A percentile compares a stretch with the other conserved stretches of the same genome.
Conservation (phyloP, 2,888 invertebrate species). For the Lycaena phlaeas region DNA sequence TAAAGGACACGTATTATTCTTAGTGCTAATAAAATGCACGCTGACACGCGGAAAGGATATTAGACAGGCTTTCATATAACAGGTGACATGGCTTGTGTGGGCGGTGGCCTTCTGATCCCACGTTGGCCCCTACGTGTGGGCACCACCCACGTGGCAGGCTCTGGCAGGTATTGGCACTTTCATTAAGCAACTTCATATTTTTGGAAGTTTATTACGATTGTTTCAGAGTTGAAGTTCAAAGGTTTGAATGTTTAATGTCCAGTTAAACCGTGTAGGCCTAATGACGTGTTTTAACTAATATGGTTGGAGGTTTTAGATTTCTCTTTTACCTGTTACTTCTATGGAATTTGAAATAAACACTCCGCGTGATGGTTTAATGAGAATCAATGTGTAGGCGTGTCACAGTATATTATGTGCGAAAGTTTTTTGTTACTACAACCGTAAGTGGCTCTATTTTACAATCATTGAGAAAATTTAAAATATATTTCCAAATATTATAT, state of each 20-base stretch:
- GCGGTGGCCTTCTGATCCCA: slow-evolving; percentile 4
- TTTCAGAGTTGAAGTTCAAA: not conserved
- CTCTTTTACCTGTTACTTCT: too few relatives aligned
- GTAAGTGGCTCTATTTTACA: too few relatives aligned
- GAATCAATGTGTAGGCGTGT: too few relatives aligned
- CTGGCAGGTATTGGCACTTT: too few relatives aligned
- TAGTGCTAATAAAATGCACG: not conserved
- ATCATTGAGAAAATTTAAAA: too few relatives aligned
- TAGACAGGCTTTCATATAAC: not conserved
- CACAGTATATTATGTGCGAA: too few relatives aligned
- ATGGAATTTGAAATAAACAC: too few relatives aligned
- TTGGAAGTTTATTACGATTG: not conserved
- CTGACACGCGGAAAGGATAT: slow-evolving; percentile 1
- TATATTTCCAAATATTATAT: too few relatives aligned
- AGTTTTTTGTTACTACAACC: too few relatives aligned
- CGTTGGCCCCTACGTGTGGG: not conserved
- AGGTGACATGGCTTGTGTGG: slow-evolving; percentile 3
- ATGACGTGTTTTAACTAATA: too few relatives aligned
- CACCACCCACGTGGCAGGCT: slow-evolving; percentile 3
- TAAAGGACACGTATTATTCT: too few relatives aligned
- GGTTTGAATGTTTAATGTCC: not conserved
- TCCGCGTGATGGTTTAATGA: too few relatives aligned
- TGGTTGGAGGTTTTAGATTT: not conserved
- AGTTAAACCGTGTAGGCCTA: not conserved
- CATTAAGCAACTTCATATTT: not conserved